Evolutionary conservation across 2,888 invertebrate species (phyloP).

Genomic region (Exephanes ischioxanthus): DNA sequence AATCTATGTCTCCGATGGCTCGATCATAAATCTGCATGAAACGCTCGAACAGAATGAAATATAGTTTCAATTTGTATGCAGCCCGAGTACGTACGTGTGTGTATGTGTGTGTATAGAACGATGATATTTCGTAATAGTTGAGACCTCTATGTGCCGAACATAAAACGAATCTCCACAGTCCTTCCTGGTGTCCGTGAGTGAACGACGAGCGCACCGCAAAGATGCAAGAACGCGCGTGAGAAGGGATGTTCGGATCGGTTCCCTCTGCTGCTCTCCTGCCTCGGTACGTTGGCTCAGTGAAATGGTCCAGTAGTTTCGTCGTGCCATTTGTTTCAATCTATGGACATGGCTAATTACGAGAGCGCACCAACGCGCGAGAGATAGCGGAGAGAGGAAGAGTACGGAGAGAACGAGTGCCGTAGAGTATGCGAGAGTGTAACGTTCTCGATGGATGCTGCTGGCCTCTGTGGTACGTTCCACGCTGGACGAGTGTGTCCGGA

Average conservation of each 20-base stretch:
- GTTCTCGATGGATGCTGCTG: slow-evolving; percentile 21
- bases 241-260: slow-evolving; percentile 85
- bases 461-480: slow-evolving; percentile 25
- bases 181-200: slow-evolving; percentile 22
- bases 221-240: slow-evolving; percentile 81
- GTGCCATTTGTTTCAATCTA: slow-evolving; percentile 87
- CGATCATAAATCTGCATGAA: slow-evolving; percentile 67
- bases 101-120: neutral
- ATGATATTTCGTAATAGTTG: slow-evolving; percentile 37
- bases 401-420: slow-evolving; percentile 5
- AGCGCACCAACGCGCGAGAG: slow-evolving; percentile 67
- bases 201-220: slow-evolving; percentile 26
- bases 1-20: slow-evolving; percentile 58
- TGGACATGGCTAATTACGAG: slow-evolving; percentile 82
- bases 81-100: slow-evolving; percentile 6
- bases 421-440: slow-evolving; percentile 65
- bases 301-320: slow-evolving; percentile 69
- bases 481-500: slow-evolving; percentile 21
- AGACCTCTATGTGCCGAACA: neutral
- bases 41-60: slow-evolving; percentile 62
- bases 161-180: slow-evolving; percentile 21
- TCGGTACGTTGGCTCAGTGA: slow-evolving; percentile 57
- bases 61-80: slow-evolving; percentile 45
- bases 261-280: slow-evolving; percentile 78
- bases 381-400: slow-evolving; percentile 30